Percentiles rank a stretch among this genome's conserved stretches.
These are phyloP conservation scores for Bombus fervidus DNA, from an alignment of 1,140 invertebrate genomes.

Conservation along the genomic window DNA sequence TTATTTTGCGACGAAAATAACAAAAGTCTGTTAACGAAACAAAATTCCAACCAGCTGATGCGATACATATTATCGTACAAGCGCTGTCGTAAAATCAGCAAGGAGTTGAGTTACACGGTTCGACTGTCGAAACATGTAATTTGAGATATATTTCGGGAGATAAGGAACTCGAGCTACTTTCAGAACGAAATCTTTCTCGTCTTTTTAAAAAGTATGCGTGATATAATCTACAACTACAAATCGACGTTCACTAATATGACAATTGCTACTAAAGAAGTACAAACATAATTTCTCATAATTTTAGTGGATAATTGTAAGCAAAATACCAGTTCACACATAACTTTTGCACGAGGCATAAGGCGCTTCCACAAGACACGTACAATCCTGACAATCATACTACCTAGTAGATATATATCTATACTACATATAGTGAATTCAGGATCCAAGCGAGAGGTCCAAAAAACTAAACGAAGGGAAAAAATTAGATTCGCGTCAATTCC, in stretches of 20 bases:
- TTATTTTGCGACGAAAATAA: neutral
- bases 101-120: neutral
- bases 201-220: no score
- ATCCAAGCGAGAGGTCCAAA: neutral
- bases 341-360: no score
- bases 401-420: neutral
- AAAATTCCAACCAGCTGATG: neutral
- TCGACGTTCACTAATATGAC: no score
- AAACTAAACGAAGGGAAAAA: conserved; percentile 15
- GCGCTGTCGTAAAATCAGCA: neutral
- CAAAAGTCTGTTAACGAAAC: neutral
- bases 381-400: neutral
- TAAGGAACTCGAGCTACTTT: neutral
- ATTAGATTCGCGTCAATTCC: conserved; percentile 56
- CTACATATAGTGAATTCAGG: neutral
- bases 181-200: neutral
- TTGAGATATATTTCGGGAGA: neutral
- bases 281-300: no score
- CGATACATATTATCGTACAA: neutral
- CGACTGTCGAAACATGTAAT: neutral
- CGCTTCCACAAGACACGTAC: no score
- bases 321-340: neutral
- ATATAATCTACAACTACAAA: neutral
- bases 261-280: no score
- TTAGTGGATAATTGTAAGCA: no score